These are phyloP conservation scores for Heterochromis multidens DNA, from an alignment of 2,113 vertebrate genomes.

Conservation along the genomic window DNA sequence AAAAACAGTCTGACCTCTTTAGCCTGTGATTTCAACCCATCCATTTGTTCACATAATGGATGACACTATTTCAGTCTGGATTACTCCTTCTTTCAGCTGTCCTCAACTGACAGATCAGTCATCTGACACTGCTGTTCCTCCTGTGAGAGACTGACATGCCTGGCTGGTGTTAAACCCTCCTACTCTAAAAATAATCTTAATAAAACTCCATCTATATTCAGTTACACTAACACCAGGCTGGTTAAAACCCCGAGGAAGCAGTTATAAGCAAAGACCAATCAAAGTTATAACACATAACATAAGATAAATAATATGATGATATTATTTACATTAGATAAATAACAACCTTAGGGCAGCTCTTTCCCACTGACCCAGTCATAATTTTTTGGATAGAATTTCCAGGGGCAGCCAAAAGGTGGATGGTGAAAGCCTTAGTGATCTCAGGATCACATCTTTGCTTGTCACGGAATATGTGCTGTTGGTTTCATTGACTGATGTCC, in stretches of 20 bases:
- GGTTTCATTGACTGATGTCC: neutral
- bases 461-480: neutral
- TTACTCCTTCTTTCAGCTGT: slow-evolving; percentile 18
- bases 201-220: neutral
- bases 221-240: neutral
- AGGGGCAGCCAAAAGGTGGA: neutral
- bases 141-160: slow-evolving; percentile 16
- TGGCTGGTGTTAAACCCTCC: neutral
- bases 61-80: neutral
- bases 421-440: neutral
- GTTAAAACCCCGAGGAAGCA: neutral
- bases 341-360: neutral
- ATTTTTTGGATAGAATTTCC: neutral
- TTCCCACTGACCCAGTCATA: neutral
- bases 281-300: neutral
- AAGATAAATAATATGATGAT: neutral
- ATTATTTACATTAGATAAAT: neutral
- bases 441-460: neutral
- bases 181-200: slow-evolving; percentile 44
- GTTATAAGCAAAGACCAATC: neutral
- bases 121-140: slow-evolving; percentile 24
- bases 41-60: neutral
- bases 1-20: neutral
- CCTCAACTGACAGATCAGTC: slow-evolving; percentile 33
- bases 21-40: neutral